Conservation (phyloP, 2,113 vertebrate species). For the Gila orcuttii region DNA sequence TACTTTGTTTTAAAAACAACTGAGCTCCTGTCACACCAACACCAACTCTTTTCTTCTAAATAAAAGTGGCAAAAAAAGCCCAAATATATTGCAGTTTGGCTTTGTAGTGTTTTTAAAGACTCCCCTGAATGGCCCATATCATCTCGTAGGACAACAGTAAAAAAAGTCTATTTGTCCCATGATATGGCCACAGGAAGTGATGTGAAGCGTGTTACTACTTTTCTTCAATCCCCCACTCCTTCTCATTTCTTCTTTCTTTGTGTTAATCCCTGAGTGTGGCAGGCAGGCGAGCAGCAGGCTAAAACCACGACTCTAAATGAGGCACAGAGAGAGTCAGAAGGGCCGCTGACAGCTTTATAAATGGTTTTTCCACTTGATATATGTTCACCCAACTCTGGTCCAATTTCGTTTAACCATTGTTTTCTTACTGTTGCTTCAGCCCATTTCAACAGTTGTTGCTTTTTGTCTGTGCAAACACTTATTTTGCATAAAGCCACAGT, state of each 20-base stretch:
- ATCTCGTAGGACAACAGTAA: not conserved
- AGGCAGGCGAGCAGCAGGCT: conserved; percentile 10
- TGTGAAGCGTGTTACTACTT: conserved; percentile 2
- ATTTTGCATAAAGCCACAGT: conserved; percentile 13
- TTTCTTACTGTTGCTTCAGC: conserved; percentile 60
- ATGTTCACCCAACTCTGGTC: conserved; percentile 73
- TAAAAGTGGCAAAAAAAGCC: not conserved
- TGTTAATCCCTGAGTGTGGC: conserved; percentile 33
- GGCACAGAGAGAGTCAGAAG: conserved; percentile 68
- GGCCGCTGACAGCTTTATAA: conserved; percentile 74
- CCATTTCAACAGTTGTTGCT: conserved; percentile 20
- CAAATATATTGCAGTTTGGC: not conserved
- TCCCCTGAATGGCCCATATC: not conserved
- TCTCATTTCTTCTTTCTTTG: conserved; percentile 12
- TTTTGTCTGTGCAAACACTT: conserved; percentile 12
- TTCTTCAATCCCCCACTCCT: conserved; percentile 20
- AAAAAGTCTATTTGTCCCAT: conserved; percentile 10
- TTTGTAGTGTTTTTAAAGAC: conserved; percentile 3
- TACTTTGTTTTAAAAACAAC: too few species aligned
- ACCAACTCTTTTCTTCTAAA: not conserved
- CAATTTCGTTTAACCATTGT: conserved; percentile 63
- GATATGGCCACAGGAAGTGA: conserved; percentile 23
- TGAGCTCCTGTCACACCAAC: not conserved
- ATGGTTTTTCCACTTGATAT: conserved; percentile 75
- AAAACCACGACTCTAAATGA: conserved; percentile 56